Evolutionary conservation across 2,888 invertebrate species (phyloP).

Genomic region (Drosophila atripex): DNA sequence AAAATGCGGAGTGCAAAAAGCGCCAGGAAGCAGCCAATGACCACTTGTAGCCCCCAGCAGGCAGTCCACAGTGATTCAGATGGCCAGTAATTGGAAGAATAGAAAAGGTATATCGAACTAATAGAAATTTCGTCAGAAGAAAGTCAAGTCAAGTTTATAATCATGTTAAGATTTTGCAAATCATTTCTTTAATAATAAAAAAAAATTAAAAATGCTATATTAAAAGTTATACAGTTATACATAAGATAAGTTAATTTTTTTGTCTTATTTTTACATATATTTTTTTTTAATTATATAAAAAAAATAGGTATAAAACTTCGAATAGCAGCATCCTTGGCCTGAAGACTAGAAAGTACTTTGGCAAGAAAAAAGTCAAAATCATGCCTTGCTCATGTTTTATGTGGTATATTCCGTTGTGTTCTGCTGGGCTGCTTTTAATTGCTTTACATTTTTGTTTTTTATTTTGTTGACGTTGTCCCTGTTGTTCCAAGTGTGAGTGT

Average conservation of each 20-base stretch:
- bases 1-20: slow-evolving; percentile 17
- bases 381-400: slow-evolving; percentile 77
- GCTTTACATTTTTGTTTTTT: slow-evolving; percentile 80
- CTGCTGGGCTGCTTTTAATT: slow-evolving; percentile 75
- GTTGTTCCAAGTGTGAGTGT: slow-evolving; percentile 12
- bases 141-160: no score
- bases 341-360: slow-evolving; percentile 24
- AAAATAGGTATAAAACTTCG: not conserved
- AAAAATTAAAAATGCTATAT: no score
- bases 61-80: slow-evolving; percentile 51
- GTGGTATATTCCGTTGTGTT: slow-evolving; percentile 72
- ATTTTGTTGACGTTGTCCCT: slow-evolving; percentile 53
- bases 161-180: not conserved
- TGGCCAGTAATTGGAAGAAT: slow-evolving; percentile 3
- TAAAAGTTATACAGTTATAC: no score
- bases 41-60: slow-evolving; percentile 77
- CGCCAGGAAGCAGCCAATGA: slow-evolving; percentile 39
- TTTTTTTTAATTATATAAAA: not conserved
- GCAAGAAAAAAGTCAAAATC: slow-evolving; percentile 68
- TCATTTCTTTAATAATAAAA: not conserved
- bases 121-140: no score
- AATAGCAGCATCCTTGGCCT: not conserved
- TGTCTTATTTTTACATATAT: no score
- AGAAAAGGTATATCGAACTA: not conserved
- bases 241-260: no score